A percentile compares a stretch with the other conserved stretches of the same genome.
Evolutionary conservation across 2,797 vertebrate species (phyloP).

Genomic region (Pseudomugil tenellus): DNA sequence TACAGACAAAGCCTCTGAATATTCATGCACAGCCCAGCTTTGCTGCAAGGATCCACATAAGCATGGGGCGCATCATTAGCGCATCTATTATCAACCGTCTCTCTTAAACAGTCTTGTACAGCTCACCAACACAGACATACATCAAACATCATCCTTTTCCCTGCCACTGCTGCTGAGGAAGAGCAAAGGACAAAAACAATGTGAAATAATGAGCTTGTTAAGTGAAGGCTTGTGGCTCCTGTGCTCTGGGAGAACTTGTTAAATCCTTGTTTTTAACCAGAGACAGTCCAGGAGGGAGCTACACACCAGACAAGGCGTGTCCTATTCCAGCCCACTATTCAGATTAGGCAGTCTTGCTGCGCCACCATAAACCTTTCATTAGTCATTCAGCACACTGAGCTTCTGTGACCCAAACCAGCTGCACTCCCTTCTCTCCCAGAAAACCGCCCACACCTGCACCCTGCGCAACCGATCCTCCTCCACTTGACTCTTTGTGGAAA

Average conservation of each 20-base stretch:
- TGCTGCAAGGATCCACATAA: constrained; percentile 58
- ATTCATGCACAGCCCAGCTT: constrained; percentile 67
- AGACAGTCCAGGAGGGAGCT: constrained; percentile 46
- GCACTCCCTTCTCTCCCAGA: constrained; percentile 49
- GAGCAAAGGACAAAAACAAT: constrained; percentile 72
- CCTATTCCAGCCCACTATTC: constrained; percentile 47
- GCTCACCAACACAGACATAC: constrained; percentile 59
- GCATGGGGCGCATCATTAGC: constrained; percentile 74
- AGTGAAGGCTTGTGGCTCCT: constrained; percentile 62
- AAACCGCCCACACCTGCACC: constrained; percentile 70
- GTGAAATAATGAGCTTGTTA: constrained; percentile 81
- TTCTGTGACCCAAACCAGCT: constrained; percentile 66
- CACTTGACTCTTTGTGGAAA: constrained; percentile 69
- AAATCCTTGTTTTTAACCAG: constrained; percentile 60
- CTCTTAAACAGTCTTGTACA: constrained; percentile 57
- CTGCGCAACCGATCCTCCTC: constrained; percentile 50
- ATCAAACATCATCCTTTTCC: constrained; percentile 65
- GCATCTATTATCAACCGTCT: constrained; percentile 59
- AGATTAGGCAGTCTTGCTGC: constrained; percentile 39
- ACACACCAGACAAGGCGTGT: constrained; percentile 60
- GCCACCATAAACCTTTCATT: constrained; percentile 66
- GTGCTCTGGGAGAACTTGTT: constrained; percentile 60
- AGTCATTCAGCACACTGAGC: constrained; percentile 69
- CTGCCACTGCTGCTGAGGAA: constrained; percentile 47
- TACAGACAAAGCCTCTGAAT: constrained; percentile 58